Percentiles rank a stretch among this genome's conserved stretches.
These are phyloP conservation scores for Arion vulgaris DNA, from an alignment of 1,140 invertebrate genomes.

Conservation along the genomic window DNA sequence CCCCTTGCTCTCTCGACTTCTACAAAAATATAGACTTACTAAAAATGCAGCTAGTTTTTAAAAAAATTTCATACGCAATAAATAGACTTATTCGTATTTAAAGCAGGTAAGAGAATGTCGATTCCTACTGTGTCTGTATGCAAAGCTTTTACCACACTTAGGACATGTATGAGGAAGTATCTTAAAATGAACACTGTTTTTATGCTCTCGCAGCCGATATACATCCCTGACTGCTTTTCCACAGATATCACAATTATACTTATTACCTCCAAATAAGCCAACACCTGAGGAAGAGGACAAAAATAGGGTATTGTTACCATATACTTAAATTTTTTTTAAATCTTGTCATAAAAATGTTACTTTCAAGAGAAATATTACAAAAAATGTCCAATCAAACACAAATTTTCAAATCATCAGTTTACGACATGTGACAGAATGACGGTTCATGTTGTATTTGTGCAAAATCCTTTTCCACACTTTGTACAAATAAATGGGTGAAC, in stretches of 20 bases:
- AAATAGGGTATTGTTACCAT: slow-evolving; percentile 7
- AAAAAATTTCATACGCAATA: too few relatives aligned
- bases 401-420: neutral
- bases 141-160: slow-evolving; percentile 29
- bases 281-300: slow-evolving; percentile 27
- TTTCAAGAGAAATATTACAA: neutral
- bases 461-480: slow-evolving; percentile 28
- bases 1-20: too few relatives aligned
- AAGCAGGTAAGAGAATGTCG: slow-evolving; percentile 14
- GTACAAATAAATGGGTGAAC: slow-evolving; percentile 7
- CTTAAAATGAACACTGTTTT: slow-evolving; percentile 30
- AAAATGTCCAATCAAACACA: too few relatives aligned
- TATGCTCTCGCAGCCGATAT: slow-evolving; percentile 20
- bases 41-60: too few relatives aligned
- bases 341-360: neutral
- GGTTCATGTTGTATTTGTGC: slow-evolving; percentile 16
- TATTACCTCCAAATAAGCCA: slow-evolving; percentile 4
- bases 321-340: neutral
- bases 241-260: slow-evolving; percentile 25
- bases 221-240: slow-evolving; percentile 20
- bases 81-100: too few relatives aligned
- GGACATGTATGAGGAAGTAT: slow-evolving; percentile 23
- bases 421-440: slow-evolving; percentile 4
- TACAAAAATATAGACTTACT: too few relatives aligned
- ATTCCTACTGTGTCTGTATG: slow-evolving; percentile 29